phyloP scores from a whole-genome alignment of 37 sponge, comb jelly and placozoan species.

The Hexactinellida sp. region DNA sequence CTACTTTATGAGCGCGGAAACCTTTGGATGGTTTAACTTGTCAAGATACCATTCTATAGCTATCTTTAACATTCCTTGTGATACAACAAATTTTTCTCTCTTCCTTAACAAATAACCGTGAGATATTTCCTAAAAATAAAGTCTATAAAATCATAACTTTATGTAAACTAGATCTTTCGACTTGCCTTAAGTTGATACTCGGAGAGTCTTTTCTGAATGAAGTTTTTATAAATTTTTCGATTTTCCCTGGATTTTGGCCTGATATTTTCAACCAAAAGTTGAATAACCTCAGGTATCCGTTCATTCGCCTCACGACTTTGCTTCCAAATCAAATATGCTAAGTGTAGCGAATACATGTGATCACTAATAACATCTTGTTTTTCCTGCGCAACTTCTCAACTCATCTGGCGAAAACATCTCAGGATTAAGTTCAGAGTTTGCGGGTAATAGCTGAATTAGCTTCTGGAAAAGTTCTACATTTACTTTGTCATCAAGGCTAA shows the following conservation, averaged over 20 bases:
- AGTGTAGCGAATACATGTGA: background rate
- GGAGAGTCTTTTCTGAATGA: no score
- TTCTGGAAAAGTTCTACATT: background rate
- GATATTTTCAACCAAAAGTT: background rate
- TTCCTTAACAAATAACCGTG: background rate
- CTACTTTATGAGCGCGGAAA: background rate
- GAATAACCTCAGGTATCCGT: background rate
- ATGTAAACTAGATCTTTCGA: background rate
- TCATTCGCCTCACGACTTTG: background rate
- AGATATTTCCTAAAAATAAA: background rate
- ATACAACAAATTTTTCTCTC: background rate
- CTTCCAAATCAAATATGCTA: background rate
- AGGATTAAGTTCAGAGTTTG: background rate
- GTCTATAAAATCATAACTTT: background rate
- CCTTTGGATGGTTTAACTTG: background rate
- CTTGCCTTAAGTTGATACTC: no score
- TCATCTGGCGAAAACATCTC: background rate
- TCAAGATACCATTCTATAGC: background rate
- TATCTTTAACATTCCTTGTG: background rate
- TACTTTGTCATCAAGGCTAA: background rate
- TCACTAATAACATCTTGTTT: background rate
- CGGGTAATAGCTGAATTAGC: background rate
- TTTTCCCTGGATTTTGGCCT: background rate
- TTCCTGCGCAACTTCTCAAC: background rate
- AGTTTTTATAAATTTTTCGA: no score